phyloP scores from a whole-genome alignment of 2,113 vertebrate species.

The Siniperca chuatsi region DNA sequence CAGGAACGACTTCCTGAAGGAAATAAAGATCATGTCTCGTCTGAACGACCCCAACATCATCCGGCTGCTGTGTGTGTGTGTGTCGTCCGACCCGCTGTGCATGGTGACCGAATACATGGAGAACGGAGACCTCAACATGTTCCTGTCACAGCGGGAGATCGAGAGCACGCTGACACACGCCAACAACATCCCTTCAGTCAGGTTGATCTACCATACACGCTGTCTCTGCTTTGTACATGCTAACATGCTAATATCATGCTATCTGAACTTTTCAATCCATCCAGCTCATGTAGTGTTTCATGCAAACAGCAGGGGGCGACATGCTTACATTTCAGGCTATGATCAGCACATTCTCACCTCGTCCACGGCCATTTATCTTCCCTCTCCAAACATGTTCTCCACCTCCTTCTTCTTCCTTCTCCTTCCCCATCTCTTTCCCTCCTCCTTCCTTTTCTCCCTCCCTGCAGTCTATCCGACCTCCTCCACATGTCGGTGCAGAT shows the following conservation, averaged over 20 bases:
- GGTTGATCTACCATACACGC: constrained; percentile 26
- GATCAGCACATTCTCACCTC: background rate
- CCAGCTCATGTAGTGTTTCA: background rate
- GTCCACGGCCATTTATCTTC: too few relatives aligned
- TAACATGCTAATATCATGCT: background rate
- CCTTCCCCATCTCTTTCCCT: background rate
- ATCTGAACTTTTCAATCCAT: background rate
- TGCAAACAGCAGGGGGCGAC: background rate
- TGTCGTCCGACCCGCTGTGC: constrained; percentile 87
- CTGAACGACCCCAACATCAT: constrained; percentile 91
- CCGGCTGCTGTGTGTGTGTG: constrained; percentile 89
- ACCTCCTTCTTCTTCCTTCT: too few relatives aligned
- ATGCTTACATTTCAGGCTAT: background rate
- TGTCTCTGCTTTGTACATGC: background rate
- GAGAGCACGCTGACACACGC: constrained; percentile 85
- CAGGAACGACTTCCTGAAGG: constrained; percentile 91
- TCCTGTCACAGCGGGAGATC: constrained; percentile 87
- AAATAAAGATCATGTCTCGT: constrained; percentile 91
- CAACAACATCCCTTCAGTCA: constrained; percentile 81
- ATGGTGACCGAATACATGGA: constrained; percentile 86
- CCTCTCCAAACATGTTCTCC: background rate
- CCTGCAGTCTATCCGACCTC: constrained; percentile 84
- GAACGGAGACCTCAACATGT: constrained; percentile 87
- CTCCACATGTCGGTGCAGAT: constrained; percentile 91
- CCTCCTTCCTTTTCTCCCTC: background rate